A percentile compares a stretch with the other conserved stretches of the same genome.
These are phyloP conservation scores for Tanypteryx hageni DNA, from an alignment of 2,888 invertebrate genomes.

Conservation along the genomic window DNA sequence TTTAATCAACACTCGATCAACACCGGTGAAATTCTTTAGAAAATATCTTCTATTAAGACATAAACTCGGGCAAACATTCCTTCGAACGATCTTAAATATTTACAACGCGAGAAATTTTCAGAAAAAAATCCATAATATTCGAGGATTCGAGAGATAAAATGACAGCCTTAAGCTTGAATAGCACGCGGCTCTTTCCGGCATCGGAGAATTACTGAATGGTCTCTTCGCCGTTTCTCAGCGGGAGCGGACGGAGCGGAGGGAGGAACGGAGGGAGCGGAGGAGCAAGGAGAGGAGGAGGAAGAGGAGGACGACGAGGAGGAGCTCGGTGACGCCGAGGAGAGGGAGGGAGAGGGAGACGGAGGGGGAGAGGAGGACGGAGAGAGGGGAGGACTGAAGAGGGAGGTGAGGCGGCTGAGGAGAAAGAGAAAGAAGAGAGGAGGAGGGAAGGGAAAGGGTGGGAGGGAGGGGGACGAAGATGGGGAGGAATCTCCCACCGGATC, in stretches of 20 bases:
- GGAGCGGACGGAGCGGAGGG: conserved; percentile 8
- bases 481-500: conserved; percentile 69
- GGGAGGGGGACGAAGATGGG: conserved; percentile 53
- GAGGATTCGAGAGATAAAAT: not conserved
- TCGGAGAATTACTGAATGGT: not conserved
- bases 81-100: too few species aligned
- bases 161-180: not conserved
- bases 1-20: too few species aligned
- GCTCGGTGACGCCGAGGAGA: conserved; percentile 74
- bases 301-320: conserved; percentile 70
- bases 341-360: conserved; percentile 76
- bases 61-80: too few species aligned
- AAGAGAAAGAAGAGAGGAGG: not conserved
- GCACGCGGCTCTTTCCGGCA: not conserved
- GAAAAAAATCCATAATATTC: too few species aligned
- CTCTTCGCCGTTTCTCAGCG: not conserved
- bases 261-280: not conserved
- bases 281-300: conserved; percentile 69
- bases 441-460: conserved; percentile 31
- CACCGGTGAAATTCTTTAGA: too few species aligned
- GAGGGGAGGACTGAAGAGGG: not conserved
- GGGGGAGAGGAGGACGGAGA: conserved; percentile 60
- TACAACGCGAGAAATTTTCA: too few species aligned
- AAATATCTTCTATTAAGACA: too few species aligned
- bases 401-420: conserved; percentile 29